Evolutionary conservation across 1,140 invertebrate genomes (phyloP).

Genomic region (Chymomyza costata): DNA sequence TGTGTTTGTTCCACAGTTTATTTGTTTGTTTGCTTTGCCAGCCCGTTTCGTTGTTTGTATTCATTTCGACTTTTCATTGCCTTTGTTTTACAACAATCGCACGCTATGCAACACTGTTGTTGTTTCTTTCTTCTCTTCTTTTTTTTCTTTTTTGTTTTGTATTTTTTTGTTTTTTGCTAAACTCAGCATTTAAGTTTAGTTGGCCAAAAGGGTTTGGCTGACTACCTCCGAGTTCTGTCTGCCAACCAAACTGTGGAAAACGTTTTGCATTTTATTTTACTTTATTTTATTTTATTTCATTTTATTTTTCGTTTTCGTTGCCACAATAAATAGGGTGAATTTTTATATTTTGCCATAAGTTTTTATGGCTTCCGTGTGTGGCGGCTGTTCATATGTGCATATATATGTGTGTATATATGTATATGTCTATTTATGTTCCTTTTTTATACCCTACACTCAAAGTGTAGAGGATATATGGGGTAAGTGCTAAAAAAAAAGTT

Average conservation of each 20-base stretch:
- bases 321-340: constrained; percentile 72
- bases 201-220: constrained; percentile 51
- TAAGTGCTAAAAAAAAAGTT: no score
- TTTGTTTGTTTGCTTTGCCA: constrained; percentile 26
- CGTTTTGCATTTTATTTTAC: constrained; percentile 69
- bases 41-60: constrained; percentile 46
- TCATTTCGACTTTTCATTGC: constrained; percentile 59
- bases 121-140: not conserved
- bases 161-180: constrained; percentile 49
- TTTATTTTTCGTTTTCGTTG: constrained; percentile 54
- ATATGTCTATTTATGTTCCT: no score
- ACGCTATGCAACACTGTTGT: constrained; percentile 29
- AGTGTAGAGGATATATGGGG: no score
- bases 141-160: constrained; percentile 12
- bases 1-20: constrained; percentile 2
- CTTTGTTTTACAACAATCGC: constrained; percentile 71
- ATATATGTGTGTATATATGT: no score
- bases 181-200: constrained; percentile 70
- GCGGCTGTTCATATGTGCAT: constrained; percentile 35
- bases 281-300: constrained; percentile 61
- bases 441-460: no score
- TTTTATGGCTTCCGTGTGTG: constrained; percentile 72
- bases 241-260: constrained; percentile 27
- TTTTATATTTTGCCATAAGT: constrained; percentile 71
- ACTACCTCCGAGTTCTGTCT: not conserved